Percentiles rank a stretch among this genome's conserved stretches.
These are phyloP conservation scores for Tenualosa ilisha DNA, from an alignment of 2,797 vertebrate species.

Conservation along the genomic window DNA sequence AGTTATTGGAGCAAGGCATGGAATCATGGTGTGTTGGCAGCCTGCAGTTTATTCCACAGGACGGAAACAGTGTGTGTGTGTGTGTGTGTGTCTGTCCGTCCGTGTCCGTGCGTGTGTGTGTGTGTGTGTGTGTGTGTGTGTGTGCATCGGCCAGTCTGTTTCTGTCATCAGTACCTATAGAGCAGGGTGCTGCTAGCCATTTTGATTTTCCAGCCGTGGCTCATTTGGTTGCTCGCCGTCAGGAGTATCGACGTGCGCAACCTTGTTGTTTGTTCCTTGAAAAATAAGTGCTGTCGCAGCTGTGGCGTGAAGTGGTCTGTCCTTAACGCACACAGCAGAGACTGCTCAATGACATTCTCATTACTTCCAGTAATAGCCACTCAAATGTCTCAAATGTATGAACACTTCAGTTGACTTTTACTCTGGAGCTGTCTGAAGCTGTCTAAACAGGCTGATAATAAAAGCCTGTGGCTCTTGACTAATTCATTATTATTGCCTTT, in stretches of 20 bases:
- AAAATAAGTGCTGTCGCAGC: slow-evolving; percentile 19
- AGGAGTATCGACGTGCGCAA: not conserved
- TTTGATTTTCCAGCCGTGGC: not conserved
- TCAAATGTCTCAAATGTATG: not conserved
- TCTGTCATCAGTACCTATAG: slow-evolving; percentile 21
- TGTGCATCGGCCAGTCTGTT: slow-evolving; percentile 2
- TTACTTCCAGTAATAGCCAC: not conserved
- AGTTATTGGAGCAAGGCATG: not conserved
- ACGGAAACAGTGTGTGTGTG: not conserved
- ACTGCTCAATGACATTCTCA: slow-evolving; percentile 11
- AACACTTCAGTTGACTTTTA: not conserved
- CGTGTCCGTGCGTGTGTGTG: no score
- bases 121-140: slow-evolving; percentile 23
- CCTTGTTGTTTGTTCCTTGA: not conserved
- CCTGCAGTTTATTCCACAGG: not conserved
- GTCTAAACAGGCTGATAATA: not conserved
- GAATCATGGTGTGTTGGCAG: not conserved
- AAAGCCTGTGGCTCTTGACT: not conserved
- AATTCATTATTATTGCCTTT: not conserved
- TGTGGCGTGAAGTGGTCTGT: not conserved
- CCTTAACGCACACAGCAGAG: not conserved
- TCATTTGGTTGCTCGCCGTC: not conserved
- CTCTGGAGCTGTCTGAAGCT: not conserved
- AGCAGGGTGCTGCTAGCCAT: not conserved
- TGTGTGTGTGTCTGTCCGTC: slow-evolving; percentile 25